Evolutionary conservation across 2,113 vertebrate genomes (phyloP).

Genomic region (Anguilla rostrata): DNA sequence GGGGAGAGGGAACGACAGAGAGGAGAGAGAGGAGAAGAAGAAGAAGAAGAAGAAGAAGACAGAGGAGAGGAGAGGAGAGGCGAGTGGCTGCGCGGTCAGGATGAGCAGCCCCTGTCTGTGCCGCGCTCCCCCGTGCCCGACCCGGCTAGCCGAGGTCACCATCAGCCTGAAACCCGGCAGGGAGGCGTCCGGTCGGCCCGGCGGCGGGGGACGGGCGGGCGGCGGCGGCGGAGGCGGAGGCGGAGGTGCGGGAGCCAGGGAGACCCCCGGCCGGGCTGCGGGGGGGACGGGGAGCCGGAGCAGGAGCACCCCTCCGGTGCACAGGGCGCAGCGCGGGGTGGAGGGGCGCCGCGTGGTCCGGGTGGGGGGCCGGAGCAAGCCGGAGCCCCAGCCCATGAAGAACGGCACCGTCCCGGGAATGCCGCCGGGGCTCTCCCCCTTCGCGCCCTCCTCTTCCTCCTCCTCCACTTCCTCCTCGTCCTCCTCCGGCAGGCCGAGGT

Average conservation of each 20-base stretch:
- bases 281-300: conserved; percentile 53
- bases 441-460: conserved; percentile 39
- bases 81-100: conserved; percentile 42
- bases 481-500: conserved; percentile 45
- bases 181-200: conserved; percentile 48
- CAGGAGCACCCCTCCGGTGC: conserved; percentile 68
- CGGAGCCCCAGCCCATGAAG: conserved; percentile 56
- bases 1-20: conserved; percentile 26
- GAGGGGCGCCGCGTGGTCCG: conserved; percentile 46
- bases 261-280: conserved; percentile 43
- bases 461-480: conserved; percentile 45
- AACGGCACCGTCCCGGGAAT: conserved; percentile 60
- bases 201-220: conserved; percentile 43
- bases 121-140: conserved; percentile 64
- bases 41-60: conserved; percentile 48
- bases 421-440: conserved; percentile 40
- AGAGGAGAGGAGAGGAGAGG: conserved; percentile 42
- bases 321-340: conserved; percentile 52
- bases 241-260: conserved; percentile 43
- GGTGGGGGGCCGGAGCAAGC: conserved; percentile 31
- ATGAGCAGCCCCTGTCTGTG: conserved; percentile 76
- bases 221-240: conserved; percentile 38
- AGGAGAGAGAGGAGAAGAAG: conserved; percentile 48
- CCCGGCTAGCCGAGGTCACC: conserved; percentile 69
- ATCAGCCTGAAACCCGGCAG: conserved; percentile 68